Evolutionary conservation across 2,797 vertebrate genomes (phyloP), one percentile per base, ranked within the genome.

Genomic region (Phrynocephalus vlangalii): DNA sequence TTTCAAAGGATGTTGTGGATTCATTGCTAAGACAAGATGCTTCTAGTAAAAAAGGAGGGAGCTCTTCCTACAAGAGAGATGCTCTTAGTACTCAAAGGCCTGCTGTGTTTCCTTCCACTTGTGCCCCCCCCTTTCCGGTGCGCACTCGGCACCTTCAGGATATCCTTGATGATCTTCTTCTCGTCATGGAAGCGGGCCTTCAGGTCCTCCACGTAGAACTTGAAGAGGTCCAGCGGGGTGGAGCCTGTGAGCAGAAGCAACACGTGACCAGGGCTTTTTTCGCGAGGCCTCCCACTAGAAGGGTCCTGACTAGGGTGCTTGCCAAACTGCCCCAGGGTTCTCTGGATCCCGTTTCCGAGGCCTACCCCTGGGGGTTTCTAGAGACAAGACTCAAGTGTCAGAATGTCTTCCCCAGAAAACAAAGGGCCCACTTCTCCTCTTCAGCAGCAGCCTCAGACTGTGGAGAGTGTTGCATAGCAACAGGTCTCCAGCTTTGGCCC

Each of bases 91-190:
- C n/a, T 5, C 24, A 11, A 70, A 78, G 18, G 28, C 38, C 20
- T 67, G 22, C 8, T 5, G 22, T 8, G 52, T 48, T 60, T 30
- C 16, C 1, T 56, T 71, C 11, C 22, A 6, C 56, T 4, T 38
- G 50, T 56, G 67, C 7, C 78, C 44, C 33, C 72, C 75, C 56
- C 56, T 16, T 16, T 20, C 60, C 16, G 18, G 18, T 63, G 60
- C 20, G 60, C 78, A 75, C 15, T 66, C 60, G 88, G 93, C 82
- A 96, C 96, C 96, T 96, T 96, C 79, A 97, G 94, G 87, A 97
- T 96, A 84, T 97, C 96, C 90, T 97, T 97, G 93, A 97, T 96
- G 82, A 96, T 97, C 91, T 97, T 97, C 94, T 97, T 97, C 87
- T 97, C 96, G 89, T 97, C 96, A 75, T 97, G 96, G 89, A 96